A percentile compares a stretch with the other conserved stretches of the same genome.
These are phyloP conservation scores for Pelodiscus sinensis DNA, from an alignment of 2,113 vertebrate species.

Conservation along the genomic window DNA sequence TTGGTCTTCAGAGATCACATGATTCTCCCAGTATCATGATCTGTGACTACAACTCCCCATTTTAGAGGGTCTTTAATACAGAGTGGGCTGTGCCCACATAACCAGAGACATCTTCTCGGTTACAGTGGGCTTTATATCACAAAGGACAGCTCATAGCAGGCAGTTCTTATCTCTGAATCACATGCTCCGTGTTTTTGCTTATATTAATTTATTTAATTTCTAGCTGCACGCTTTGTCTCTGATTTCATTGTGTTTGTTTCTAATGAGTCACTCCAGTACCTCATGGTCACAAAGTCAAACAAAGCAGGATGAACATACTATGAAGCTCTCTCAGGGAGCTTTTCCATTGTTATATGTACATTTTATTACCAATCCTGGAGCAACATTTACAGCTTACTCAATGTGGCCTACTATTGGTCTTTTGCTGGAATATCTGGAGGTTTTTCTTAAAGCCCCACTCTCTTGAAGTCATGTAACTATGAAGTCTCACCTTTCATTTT, in stretches of 20 bases:
- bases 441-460: neutral
- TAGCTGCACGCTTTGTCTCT: neutral
- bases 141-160: neutral
- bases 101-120: neutral
- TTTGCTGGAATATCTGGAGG: neutral
- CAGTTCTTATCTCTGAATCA: neutral
- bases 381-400: neutral
- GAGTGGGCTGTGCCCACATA: neutral
- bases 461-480: neutral
- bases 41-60: neutral
- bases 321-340: neutral
- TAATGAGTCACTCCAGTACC: neutral
- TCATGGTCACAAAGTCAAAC: neutral
- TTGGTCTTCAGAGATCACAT: neutral
- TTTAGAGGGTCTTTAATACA: neutral
- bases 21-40: neutral
- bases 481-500: neutral
- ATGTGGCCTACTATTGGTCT: neutral
- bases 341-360: neutral
- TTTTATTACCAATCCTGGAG: neutral
- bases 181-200: neutral
- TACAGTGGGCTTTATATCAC: neutral
- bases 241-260: neutral
- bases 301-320: neutral
- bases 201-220: neutral